These are phyloP conservation scores for Erannis defoliaria DNA, from an alignment of 2,888 invertebrate species.

Conservation along the genomic window DNA sequence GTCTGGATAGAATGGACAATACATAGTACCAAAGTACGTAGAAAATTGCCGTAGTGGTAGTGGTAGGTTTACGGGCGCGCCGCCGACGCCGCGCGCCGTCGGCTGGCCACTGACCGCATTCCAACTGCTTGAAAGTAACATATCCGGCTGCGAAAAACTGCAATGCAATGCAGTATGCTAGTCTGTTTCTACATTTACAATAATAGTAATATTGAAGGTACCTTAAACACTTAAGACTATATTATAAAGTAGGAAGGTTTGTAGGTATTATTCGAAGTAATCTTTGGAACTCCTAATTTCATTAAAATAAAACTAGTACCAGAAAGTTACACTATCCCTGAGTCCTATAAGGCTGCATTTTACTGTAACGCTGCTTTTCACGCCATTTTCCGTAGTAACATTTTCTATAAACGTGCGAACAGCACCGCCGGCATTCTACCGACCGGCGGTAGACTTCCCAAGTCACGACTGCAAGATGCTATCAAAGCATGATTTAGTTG, in stretches of 20 bases:
- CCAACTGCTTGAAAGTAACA: slow-evolving; percentile 83
- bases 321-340: too few species aligned
- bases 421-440: not conserved
- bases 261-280: too few species aligned
- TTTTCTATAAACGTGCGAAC: not conserved
- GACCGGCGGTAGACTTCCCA: slow-evolving; percentile 11
- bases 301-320: too few species aligned
- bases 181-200: slow-evolving; percentile 33
- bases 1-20: slow-evolving; percentile 36
- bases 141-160: slow-evolving; percentile 84
- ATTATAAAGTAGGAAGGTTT: too few species aligned
- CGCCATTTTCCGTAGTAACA: too few species aligned
- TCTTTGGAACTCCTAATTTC: too few species aligned
- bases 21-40: slow-evolving; percentile 25
- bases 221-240: too few species aligned
- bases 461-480: slow-evolving; percentile 33
- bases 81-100: slow-evolving; percentile 46
- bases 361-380: too few species aligned
- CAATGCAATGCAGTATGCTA: slow-evolving; percentile 56
- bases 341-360: too few species aligned
- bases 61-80: slow-evolving; percentile 36
- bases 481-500: slow-evolving; percentile 37
- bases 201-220: too few species aligned
- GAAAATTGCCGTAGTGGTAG: slow-evolving; percentile 20
- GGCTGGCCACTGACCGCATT: slow-evolving; percentile 84